Base-by-base conservation (phyloP, 1,140 invertebrate genomes). In the Brevipalpus yothersi region DNA sequence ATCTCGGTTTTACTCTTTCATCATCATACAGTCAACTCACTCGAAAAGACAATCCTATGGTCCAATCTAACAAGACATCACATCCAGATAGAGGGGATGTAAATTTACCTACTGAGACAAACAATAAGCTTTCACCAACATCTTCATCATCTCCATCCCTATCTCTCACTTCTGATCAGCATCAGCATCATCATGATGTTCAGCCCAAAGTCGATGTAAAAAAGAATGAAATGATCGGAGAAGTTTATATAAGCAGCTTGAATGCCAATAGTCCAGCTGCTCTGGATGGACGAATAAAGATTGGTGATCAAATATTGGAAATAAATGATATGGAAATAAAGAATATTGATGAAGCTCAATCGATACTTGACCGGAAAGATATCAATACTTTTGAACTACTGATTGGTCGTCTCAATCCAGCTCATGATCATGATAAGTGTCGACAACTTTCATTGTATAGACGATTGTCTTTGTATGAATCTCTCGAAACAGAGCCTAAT, bases 231-330 rank as follows among this genome's bases (percentile, higher is more conserved):
- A 55, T 11, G 9, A 17, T 12, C 3, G 21, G 41, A 42, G 56
- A 43, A n/a, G 56, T 58, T 23, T 58, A 58, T 58, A 40, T 58
- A 10, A 58, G 12, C n/a, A 11, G 75, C 72, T 79, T 84, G 67
- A 76, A 81, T 62, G 72, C 76, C 10, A 76, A 78, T 62, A 81
- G 82, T 69, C 71, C 83, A 43, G 81, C 82, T 9, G 77, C 76
- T 11, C 72, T 75, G 56, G 79, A 83, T 69, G 81, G 81, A 12
- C 72, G 79, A 53, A 73, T 84, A 8, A 69, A 77, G 56, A 78
- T 81, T 65, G 82, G 82, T 41, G 82, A 84, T 72, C 82, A 84
- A 71, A 81, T 83, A 63, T 69, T 83, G 59, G 66, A 76, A 75
- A 75, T 77, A 15, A 76, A 77, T 67, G 73, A 73, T 0, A 64